Evolutionary conservation across 2,113 vertebrate species (phyloP).

Genomic region (Odocoileus virginianus): DNA sequence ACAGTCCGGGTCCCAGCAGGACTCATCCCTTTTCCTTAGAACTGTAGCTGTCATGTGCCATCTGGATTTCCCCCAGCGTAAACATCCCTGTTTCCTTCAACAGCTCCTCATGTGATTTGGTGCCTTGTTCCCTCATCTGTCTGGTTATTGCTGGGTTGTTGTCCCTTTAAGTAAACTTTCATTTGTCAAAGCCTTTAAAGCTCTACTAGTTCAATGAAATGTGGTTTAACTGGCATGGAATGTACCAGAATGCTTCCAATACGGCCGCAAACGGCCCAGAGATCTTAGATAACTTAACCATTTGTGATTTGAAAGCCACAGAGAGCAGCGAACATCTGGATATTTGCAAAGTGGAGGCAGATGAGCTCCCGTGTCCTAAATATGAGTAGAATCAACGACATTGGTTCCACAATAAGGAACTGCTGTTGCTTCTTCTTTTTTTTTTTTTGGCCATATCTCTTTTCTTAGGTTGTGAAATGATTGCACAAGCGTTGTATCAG

Average conservation of each 20-base stretch:
- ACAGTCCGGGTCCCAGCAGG: neutral
- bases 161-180: neutral
- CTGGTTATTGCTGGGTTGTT: neutral
- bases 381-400: neutral
- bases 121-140: neutral
- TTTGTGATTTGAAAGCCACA: neutral
- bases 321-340: neutral
- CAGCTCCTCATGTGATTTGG: neutral
- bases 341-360: neutral
- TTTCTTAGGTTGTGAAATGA: slow-evolving; percentile 13
- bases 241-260: neutral
- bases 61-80: neutral
- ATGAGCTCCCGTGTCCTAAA: neutral
- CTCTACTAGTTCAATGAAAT: neutral
- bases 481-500: neutral
- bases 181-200: neutral
- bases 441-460: neutral
- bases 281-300: neutral
- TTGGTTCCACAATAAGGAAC: neutral
- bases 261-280: neutral
- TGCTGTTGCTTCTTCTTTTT: neutral
- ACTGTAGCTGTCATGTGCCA: neutral
- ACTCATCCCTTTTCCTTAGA: neutral
- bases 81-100: neutral
- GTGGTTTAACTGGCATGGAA: neutral